Conservation (phyloP, 1,140 invertebrate species). For the Papilio xuthus region DNA sequence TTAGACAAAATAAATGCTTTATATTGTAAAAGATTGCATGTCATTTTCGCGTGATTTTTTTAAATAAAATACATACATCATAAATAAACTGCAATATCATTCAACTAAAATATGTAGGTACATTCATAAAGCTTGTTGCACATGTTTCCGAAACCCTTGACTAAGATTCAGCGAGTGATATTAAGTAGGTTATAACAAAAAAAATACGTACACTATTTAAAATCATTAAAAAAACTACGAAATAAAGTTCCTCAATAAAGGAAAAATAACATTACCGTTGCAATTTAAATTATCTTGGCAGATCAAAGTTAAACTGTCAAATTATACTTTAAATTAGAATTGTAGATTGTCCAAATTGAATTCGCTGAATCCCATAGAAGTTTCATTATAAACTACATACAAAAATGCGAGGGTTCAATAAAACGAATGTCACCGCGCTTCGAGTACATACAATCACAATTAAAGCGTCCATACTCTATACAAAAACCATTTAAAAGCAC, state of each 20-base stretch:
- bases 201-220: neutral
- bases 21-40: slow-evolving; percentile 55
- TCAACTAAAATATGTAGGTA: slow-evolving; percentile 65
- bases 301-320: neutral
- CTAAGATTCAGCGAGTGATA: slow-evolving; percentile 45
- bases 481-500: slow-evolving; percentile 58
- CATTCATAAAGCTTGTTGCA: slow-evolving; percentile 71
- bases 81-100: slow-evolving; percentile 69
- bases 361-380: slow-evolving; percentile 6
- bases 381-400: slow-evolving; percentile 42
- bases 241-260: neutral
- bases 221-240: neutral
- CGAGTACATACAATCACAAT: slow-evolving; percentile 66
- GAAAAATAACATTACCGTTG: neutral
- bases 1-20: slow-evolving; percentile 61
- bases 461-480: slow-evolving; percentile 60
- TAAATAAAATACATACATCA: slow-evolving; percentile 63
- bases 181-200: neutral
- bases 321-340: neutral
- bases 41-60: slow-evolving; percentile 58
- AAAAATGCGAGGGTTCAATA: slow-evolving; percentile 68
- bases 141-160: slow-evolving; percentile 51
- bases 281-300: neutral
- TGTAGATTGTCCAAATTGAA: neutral
- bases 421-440: slow-evolving; percentile 59